Evolutionary conservation across 2,113 vertebrate genomes (phyloP), one percentile per base, ranked within the genome.

Genomic region (Paramormyrops kingsleyae): DNA sequence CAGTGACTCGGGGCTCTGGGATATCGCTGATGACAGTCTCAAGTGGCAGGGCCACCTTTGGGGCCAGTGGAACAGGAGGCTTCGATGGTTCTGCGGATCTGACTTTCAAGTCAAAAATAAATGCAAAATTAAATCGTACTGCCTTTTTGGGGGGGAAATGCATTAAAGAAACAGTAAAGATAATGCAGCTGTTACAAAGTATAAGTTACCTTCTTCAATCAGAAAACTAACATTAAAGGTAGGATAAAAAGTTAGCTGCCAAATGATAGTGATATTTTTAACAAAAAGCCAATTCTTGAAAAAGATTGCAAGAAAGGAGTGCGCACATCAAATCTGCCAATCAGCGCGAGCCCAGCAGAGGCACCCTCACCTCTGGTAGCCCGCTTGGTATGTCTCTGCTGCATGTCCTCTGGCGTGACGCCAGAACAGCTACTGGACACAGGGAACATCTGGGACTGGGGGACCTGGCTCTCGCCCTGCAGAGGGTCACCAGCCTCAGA

Each of bases 31-130:
- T 95, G 88, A 98, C 93, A 0, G 96, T 97, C 90, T 97, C 98
- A 50, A 97, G 98, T 59, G 98, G 97, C 95, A 98, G 97, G 80
- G 95, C 97, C 92, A 97, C 95, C 92, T 97, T 98, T 7, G 96
- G 95, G 2, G 83, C 94, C 17, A 94, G 89, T 89, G 96, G 96
- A 92, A 95, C 94, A 46, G 95, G 96, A 77, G 94, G 97, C 92
- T 97, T 99, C 66, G 93, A 52, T 66, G 92, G 94, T 90, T 91
- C 93, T 0, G 80, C 89, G 90, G 93, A 94, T 93, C 95, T 97
- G 92, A 90, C 98, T 98, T 92, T 12, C 89, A 91, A 89, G 91
- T 89, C 27, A 84, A 52, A 90, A 49, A 70, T 66, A 7, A 89
- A 8, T 13, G 42, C 47, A 88, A 42, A 87, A 50, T 24, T 42